Evolutionary conservation across 2,113 vertebrate species (phyloP).

Genomic region (Odocoileus virginianus): DNA sequence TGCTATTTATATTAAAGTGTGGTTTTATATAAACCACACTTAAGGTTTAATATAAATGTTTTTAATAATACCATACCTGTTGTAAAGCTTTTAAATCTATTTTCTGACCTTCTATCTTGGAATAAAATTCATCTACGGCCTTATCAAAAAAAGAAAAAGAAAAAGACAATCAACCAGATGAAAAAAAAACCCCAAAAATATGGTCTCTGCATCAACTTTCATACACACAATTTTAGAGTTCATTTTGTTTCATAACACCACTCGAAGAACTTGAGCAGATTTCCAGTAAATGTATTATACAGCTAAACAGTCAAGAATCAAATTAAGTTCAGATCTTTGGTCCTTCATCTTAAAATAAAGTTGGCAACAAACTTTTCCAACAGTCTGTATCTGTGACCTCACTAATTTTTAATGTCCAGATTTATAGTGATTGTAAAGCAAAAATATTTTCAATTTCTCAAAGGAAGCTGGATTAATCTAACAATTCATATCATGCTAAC

Average conservation of each 20-base stretch:
- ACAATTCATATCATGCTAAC: constrained; percentile 30
- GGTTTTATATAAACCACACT: not conserved
- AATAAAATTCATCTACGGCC: constrained; percentile 98
- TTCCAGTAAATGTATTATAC: not conserved
- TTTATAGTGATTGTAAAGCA: not conserved
- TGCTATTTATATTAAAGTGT: not conserved
- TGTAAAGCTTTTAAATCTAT: constrained; percentile 97
- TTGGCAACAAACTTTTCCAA: constrained; percentile 8
- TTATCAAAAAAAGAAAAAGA: constrained; percentile 70
- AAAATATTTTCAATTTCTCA: not conserved
- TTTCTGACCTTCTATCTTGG: constrained; percentile 97
- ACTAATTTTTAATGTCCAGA: not conserved
- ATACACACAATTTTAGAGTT: constrained; percentile 7
- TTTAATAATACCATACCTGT: constrained; percentile 79
- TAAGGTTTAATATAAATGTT: not conserved
- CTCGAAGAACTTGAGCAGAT: constrained; percentile 17
- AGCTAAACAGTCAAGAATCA: constrained; percentile 14
- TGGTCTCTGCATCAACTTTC: not conserved
- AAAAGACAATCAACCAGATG: not conserved
- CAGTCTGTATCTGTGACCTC: not conserved
- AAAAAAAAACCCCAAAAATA: not conserved
- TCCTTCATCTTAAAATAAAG: constrained; percentile 30
- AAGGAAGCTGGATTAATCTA: constrained; percentile 12
- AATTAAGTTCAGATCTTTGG: constrained; percentile 1
- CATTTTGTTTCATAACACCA: not conserved